Base-by-base conservation (phyloP, 1,140 invertebrate species). In the Laodelphax striatellus region DNA sequence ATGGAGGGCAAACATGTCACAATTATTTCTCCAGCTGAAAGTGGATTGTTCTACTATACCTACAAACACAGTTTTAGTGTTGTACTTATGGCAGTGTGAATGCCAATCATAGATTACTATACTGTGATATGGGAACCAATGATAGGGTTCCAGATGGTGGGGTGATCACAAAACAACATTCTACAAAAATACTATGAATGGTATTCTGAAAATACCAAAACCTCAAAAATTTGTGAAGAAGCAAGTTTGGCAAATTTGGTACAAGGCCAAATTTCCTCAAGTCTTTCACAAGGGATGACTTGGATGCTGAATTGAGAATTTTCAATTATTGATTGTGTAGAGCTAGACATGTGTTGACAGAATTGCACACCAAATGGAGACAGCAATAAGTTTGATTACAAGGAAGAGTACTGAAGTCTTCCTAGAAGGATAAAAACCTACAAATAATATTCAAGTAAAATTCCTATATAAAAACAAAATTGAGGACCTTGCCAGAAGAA, bases 201-300 rank as follows among this genome's bases (percentile, higher is more conserved):
- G 46, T 53, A 21, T 4, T 31, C 58, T 28, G n/a, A 55, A 62
- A 8, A 53, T 64, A 54, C 63, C 55, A 16, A 41, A 58, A 43
- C 38, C 17, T 31, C 9, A 5, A 31, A 31, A 9, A 31, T 31
- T 5, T 31, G 28, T 72, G 31, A 69, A 79, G 66, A n/a, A 63
- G 79, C 31, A 77, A 68, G 14, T 76, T 80, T 68, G 74, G 76
- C 56, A 76, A 74, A 46, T 81, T 80, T 68, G 65, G 73, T 38
- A 46, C 78, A 31, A 62, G 60, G 54, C 76, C 76, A 57, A 77
- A 67, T 67, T 61, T 62, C 28, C 63, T 66, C 34, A 63, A 68
- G 44, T 55, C 68, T 43, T 58, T 52, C 52, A 63, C 54, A 55
- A 55, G 57, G 55, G 63, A 58, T 46, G 76, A 66, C 4, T 31